Evolutionary conservation across 2,797 vertebrate species (phyloP).

Genomic region (Gymnoscopelus microlampas): DNA sequence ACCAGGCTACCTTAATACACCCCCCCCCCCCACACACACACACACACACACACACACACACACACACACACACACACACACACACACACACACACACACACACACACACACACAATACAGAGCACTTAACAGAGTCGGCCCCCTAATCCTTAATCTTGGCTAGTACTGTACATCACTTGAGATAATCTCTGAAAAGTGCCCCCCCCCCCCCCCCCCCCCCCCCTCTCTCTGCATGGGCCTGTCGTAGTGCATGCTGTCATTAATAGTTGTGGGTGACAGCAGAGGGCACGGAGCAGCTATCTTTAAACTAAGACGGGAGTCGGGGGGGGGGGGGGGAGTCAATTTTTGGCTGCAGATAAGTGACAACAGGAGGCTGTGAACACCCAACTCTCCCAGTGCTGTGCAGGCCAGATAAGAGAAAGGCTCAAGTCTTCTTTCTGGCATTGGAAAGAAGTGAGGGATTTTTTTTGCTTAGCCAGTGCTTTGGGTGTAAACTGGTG

Average conservation of each 20-base stretch:
- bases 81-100: too few species aligned
- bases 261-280: slow-evolving; percentile 27
- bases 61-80: too few species aligned
- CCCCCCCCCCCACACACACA: too few species aligned
- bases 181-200: slow-evolving; percentile 64
- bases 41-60: too few species aligned
- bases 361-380: slow-evolving; percentile 39
- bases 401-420: slow-evolving; percentile 36
- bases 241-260: slow-evolving; percentile 63
- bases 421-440: slow-evolving; percentile 6
- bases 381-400: slow-evolving; percentile 43
- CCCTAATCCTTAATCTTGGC: slow-evolving; percentile 47
- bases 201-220: slow-evolving; percentile 42
- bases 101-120: too few species aligned
- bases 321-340: slow-evolving; percentile 61
- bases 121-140: slow-evolving; percentile 31
- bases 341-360: slow-evolving; percentile 72
- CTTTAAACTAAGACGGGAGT: slow-evolving; percentile 67
- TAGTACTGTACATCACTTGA: slow-evolving; percentile 14
- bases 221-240: slow-evolving; percentile 43
- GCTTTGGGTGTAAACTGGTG: too few species aligned
- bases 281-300: slow-evolving; percentile 53
- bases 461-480: too few species aligned
- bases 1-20: too few species aligned
- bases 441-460: not conserved